Base-by-base conservation (phyloP, 2,888 invertebrate genomes). In the Scotopteryx bipunctaria region DNA sequence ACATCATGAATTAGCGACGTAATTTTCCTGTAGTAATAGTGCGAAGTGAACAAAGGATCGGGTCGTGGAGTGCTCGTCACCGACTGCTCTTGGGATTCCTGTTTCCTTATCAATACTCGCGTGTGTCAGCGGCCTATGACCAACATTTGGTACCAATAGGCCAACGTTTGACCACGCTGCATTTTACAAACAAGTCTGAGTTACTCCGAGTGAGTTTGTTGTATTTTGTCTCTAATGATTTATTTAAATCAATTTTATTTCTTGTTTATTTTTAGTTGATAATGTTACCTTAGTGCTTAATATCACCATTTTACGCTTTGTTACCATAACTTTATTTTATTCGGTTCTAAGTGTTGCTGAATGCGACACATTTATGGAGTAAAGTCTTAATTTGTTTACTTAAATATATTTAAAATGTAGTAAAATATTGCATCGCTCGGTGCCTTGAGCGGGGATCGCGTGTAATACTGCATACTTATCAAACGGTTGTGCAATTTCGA, bases 281-380 rank as follows among this genome's bases (percentile, higher is more conserved):
- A 66, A 74, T 68, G 76, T 78, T 76, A 78, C 76, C 73, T 72
- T 73, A 61, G 70, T 73, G 73, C 71, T 75, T 79, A 75, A 38
- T 73, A 74, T 81, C 80, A 83, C 79, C 79, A 80, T 78, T 78
- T 81, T 73, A 83, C 76, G 76, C 73, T 77, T 77, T 76, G 86
- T 87, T 86, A 87, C 86, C 84, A 84, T 78, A 74, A 72, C 65
- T 69, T 55, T 78, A 73, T 76, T 69, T 69, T 44, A 50, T 57
- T 44, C 14, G 38, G 54, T 56, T 48, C 37, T 25, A 50, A 45
- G 50, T 52, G 41, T 57, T 45, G 57, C 43, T 33, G 36, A 44
- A 38, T 53, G 44, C 45, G 44, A 35, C 48, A 42, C 55, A 51
- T 55, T 55, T 55, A 55, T 60, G 49, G 51, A 46, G 19, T 41